Conservation (phyloP, 1,140 invertebrate genomes). For the Caerostris darwini region DNA sequence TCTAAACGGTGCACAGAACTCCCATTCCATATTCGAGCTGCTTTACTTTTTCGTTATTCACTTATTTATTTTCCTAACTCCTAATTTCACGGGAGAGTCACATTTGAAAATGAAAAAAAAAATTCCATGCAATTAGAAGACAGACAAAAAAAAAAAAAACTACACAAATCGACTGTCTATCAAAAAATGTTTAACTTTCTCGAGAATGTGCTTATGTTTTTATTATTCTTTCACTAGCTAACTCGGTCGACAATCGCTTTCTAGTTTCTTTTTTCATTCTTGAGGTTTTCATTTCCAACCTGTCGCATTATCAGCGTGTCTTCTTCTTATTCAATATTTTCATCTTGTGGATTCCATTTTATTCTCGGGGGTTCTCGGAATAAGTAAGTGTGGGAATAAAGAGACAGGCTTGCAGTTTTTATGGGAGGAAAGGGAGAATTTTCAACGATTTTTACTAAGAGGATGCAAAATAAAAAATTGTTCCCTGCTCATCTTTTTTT, state of each 20-base stretch:
- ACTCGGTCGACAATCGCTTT: conserved; percentile 1
- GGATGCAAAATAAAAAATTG: not conserved
- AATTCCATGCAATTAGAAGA: too few species aligned
- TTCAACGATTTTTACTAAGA: conserved; percentile 37
- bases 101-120: too few species aligned
- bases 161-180: too few species aligned
- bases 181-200: too few species aligned
- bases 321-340: conserved; percentile 47
- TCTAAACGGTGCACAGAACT: too few species aligned
- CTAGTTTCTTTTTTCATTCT: not conserved
- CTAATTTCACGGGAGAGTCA: too few species aligned
- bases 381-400: conserved; percentile 52
- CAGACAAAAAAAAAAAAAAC: too few species aligned
- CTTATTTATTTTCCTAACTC: too few species aligned
- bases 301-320: conserved; percentile 52
- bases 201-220: conserved; percentile 24
- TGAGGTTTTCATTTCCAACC: conserved; percentile 31
- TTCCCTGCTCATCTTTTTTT: not conserved
- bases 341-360: conserved; percentile 34
- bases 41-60: too few species aligned
- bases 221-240: conserved; percentile 10
- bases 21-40: too few species aligned
- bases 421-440: not conserved
- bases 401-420: conserved; percentile 31
- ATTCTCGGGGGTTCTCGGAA: conserved; percentile 20